Evolutionary conservation across 2,888 invertebrate species (phyloP).

Genomic region (Lycaena phlaeas): DNA sequence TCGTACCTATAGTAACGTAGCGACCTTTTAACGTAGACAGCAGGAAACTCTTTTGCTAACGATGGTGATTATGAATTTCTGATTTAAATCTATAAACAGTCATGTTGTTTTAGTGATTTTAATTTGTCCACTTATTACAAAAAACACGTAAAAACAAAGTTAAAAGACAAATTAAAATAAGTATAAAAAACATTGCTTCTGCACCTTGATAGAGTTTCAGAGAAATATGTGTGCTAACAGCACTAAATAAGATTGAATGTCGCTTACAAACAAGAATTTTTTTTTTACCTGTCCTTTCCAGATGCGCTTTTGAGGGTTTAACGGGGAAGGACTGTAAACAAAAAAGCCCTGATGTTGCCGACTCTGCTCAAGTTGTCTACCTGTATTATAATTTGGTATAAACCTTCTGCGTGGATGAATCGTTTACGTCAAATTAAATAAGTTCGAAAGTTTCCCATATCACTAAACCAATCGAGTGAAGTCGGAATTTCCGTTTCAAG

Average conservation of each 20-base stretch:
- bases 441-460: too few relatives aligned
- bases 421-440: too few relatives aligned
- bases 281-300: conserved; percentile 5
- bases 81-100: too few relatives aligned
- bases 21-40: too few relatives aligned
- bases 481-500: too few relatives aligned
- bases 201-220: neutral
- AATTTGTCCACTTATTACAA: neutral
- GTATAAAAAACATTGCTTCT: neutral
- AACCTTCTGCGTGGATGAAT: too few relatives aligned
- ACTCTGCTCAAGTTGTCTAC: conserved; percentile 1
- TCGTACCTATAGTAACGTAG: too few relatives aligned
- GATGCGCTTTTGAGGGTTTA: conserved; percentile 8
- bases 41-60: too few relatives aligned
- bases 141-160: neutral
- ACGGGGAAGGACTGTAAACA: conserved; percentile 1
- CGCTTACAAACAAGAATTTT: neutral
- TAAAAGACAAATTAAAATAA: neutral
- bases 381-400: neutral
- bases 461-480: too few relatives aligned
- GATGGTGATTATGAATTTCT: too few relatives aligned
- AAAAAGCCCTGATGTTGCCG: conserved; percentile 6
- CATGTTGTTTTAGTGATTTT: too few relatives aligned
- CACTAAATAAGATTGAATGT: neutral
- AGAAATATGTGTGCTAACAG: neutral